Percentiles rank a stretch among this genome's conserved stretches.
phyloP scores from a whole-genome alignment of 1,140 invertebrate species.

The Drosophila nasuta region DNA sequence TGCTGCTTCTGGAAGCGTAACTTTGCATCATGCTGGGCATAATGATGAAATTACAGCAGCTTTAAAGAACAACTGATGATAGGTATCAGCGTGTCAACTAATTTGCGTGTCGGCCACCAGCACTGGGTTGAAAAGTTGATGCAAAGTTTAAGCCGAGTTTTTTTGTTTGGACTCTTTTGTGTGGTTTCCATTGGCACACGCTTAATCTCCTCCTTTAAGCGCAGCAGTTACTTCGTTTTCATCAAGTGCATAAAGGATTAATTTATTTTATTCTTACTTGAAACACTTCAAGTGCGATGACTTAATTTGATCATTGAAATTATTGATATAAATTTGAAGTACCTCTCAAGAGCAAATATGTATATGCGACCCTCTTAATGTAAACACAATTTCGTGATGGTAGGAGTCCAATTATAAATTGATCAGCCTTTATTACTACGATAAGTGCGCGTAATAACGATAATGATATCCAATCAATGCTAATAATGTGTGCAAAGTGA shows the following conservation, averaged over 20 bases:
- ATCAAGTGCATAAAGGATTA: background rate
- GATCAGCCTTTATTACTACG: background rate
- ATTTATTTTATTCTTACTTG: too few species aligned
- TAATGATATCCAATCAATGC: background rate
- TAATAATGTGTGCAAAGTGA: background rate
- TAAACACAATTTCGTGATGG: background rate
- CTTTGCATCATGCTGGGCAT: slow-evolving; percentile 26
- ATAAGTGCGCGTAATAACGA: background rate
- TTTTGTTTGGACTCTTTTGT: slow-evolving; percentile 6
- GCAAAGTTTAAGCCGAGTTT: slow-evolving; percentile 23
- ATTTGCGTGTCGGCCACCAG: slow-evolving; percentile 36
- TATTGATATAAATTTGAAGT: background rate
- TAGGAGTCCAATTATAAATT: background rate
- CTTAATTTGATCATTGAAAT: too few species aligned
- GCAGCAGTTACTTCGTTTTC: background rate
- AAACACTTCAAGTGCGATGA: background rate
- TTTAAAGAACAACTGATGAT: slow-evolving; percentile 27
- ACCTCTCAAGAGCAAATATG: background rate
- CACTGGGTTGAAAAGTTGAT: slow-evolving; percentile 22
- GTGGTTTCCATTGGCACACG: background rate
- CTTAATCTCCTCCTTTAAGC: background rate
- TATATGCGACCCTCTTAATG: background rate
- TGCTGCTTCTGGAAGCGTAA: slow-evolving; percentile 5
- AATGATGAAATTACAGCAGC: slow-evolving; percentile 55
- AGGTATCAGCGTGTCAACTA: slow-evolving; percentile 35